A percentile compares a stretch with the other conserved stretches of the same genome.
Conservation (phyloP, 2,888 invertebrate genomes). For the Spilarctia lutea region DNA sequence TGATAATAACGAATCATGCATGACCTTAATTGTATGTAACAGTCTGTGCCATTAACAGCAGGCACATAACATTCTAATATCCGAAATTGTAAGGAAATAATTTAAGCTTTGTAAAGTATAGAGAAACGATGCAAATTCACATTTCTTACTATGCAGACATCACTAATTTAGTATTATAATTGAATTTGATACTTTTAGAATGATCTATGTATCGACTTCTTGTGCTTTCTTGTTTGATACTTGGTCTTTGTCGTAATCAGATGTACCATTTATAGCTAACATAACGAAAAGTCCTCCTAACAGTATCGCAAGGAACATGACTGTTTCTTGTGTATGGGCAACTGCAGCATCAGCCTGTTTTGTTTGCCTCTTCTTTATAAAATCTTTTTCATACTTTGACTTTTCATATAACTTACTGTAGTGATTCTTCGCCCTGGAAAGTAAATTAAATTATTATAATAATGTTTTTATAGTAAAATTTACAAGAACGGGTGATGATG, state of each 20-base stretch:
- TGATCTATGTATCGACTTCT: background rate
- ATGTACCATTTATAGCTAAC: conserved; percentile 61
- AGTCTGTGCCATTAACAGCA: no score
- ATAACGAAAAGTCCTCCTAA: conserved; percentile 60
- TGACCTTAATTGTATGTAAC: no score
- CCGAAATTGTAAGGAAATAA: background rate
- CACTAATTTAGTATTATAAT: background rate
- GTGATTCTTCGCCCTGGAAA: conserved; percentile 82
- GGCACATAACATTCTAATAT: no score
- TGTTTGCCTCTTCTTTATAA: conserved; percentile 49
- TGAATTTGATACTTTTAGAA: background rate
- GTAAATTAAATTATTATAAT: background rate
- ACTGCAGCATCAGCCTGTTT: conserved; percentile 46
- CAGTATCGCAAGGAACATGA: conserved; percentile 60
- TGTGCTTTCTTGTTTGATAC: conserved; percentile 8
- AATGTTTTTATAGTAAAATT: background rate
- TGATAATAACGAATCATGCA: no score
- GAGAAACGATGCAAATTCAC: background rate
- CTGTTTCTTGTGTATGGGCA: conserved; percentile 62
- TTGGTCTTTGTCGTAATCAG: conserved; percentile 62
- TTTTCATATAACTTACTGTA: conserved; percentile 78
- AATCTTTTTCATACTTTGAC: conserved; percentile 63
- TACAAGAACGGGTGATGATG: background rate
- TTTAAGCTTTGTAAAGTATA: background rate
- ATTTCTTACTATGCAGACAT: background rate